Evolutionary conservation across 1,140 invertebrate species (phyloP), one percentile per base, ranked within the genome.

Genomic region (Drosophila varians): DNA sequence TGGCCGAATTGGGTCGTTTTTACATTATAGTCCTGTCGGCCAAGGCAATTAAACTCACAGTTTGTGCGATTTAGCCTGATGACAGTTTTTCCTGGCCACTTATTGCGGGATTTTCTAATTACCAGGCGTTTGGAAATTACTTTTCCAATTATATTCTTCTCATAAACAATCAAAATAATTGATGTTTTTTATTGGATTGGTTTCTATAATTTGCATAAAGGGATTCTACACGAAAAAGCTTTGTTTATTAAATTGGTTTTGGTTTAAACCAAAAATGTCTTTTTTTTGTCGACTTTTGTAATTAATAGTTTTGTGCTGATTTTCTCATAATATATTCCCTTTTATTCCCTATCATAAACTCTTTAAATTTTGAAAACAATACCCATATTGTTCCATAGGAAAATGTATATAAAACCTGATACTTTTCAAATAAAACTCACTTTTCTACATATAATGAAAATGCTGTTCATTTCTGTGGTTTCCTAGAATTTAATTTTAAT

Each of bases 11-110:
- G 62, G 61, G 23, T 48, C 43, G 56, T 11, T 28, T 8, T 9
- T 12, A 18, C 14, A 46, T 54, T 54, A 54, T 34, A 14, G 53
- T 11, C 53, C 43, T 9, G 51, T 28, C 19, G 45, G 16, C 34
- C 45, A 18, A 21, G 51, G 49, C 74, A 60, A 72, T 72, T 72
- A 73, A 72, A 62, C 52, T 62, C 68, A 46, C 42, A 72, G 62
- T 72, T 72, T 72, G 48, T 72, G 69, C 69, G 25, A 72, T 72
- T 72, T 72, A 6, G 49, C 11, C n/a, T 48, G 69, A 72, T 72
- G 69, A 72, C 69, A 72, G 69, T 72, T 62, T 51, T n/a, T n/a
- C n/a, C n/a, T n/a, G n/a, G n/a, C 56, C 68, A 73, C 57, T 72
- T 72, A 54, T 42, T 72, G 68, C 43, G 48, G 11, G 26, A 40